Base-by-base conservation (phyloP, 2,113 vertebrate species). In the Thamnophis sirtalis region DNA sequence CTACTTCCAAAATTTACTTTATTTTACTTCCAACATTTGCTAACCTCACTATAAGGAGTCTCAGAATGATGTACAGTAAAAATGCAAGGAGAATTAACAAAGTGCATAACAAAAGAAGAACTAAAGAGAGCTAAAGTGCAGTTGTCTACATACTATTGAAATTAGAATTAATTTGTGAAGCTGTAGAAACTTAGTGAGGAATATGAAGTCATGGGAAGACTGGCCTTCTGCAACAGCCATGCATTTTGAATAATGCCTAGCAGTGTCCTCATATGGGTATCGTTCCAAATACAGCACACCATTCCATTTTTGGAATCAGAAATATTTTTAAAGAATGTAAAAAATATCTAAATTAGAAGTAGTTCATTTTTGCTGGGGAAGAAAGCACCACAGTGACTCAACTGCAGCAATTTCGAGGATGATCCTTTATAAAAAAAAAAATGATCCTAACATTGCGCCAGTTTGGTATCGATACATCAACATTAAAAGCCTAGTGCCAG, bases 311-410 rank as follows among this genome's bases (percentile, higher is more conserved):
- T 21, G 19, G 10, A 54, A 55, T 49, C 33, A 89, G n/a, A 50
- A 87, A 33, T 86, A 91, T 94, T 80, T 80, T 80, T 80, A 80
- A 80, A 55, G 17, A 53, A 55, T 43, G 19, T 87, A 93, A 92
- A 85, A 92, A 68, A 92, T 3, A 2, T 90, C n/a, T 0, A 89
- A 2, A 33, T 33, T 0, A 7, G 33, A 53, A 54, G 22, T 11
- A 26, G 22, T 0, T 49, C 3, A 0, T 53, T 9, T 89, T 92
- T 90, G 73, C 28, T 68, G 60, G 26, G 4, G 88, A 91, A 86
- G 54, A 86, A 4, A 19, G 28, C 5, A 88, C 84, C 13, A 55
- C 0, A 85, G 17, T 54, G 63, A 38, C 8, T 96, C 54, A 43
- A 0, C 87, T 94, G 9, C 43, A 92, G 48, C n/a, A 55, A 60